Conservation (phyloP, 2,888 invertebrate genomes). For the Elysia crispata region DNA sequence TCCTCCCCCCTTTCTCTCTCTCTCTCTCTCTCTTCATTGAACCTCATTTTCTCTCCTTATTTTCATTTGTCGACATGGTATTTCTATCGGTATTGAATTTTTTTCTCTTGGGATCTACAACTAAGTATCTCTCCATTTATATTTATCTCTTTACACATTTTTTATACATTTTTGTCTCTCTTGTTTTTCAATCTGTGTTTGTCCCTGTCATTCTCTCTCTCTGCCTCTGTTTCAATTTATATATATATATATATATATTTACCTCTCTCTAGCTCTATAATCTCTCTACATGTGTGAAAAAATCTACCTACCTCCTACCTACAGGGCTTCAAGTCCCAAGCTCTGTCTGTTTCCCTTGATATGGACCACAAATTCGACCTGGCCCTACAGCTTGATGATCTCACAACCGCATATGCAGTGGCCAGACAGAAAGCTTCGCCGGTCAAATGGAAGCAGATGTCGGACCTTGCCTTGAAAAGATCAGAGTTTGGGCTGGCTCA, state of each 20-base stretch:
- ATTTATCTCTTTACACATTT: neutral
- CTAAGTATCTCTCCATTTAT: neutral
- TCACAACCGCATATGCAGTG: slow-evolving; percentile 88
- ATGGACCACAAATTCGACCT: slow-evolving; percentile 98
- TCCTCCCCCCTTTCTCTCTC: too few relatives aligned
- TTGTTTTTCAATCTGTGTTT: too few relatives aligned
- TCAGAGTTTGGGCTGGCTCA: slow-evolving; percentile 90
- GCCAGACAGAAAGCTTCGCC: slow-evolving; percentile 91
- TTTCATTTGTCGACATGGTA: neutral
- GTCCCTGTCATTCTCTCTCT: too few relatives aligned
- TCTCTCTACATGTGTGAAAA: too few relatives aligned
- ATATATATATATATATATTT: too few relatives aligned
- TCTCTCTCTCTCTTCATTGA: too few relatives aligned
- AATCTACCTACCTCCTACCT: slow-evolving; percentile 44
- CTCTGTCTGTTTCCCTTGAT: slow-evolving; percentile 96
- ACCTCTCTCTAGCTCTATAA: too few relatives aligned
- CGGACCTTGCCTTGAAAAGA: slow-evolving; percentile 89
- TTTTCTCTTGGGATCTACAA: neutral
- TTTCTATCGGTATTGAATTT: neutral
- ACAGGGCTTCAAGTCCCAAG: slow-evolving; percentile 97
- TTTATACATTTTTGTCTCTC: too few relatives aligned
- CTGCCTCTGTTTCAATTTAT: too few relatives aligned
- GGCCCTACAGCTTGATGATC: slow-evolving; percentile 91
- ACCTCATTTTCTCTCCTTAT: too few relatives aligned
- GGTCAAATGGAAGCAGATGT: slow-evolving; percentile 96